Conservation (phyloP, 2,113 vertebrate species). For the Alethe castanea region DNA sequence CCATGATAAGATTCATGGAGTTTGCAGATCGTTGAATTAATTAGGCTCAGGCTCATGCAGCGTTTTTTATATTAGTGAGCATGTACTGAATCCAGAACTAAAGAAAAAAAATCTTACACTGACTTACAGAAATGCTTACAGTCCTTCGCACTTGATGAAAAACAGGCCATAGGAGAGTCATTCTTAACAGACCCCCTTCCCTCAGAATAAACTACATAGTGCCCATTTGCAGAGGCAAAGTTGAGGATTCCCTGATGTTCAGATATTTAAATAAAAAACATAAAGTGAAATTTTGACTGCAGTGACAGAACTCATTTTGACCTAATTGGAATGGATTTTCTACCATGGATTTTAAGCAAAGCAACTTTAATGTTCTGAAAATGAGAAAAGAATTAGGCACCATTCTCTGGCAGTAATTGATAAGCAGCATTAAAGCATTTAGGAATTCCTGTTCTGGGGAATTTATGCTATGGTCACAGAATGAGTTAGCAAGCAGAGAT, state of each 20-base stretch:
- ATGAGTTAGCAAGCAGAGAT: neutral
- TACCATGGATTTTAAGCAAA: neutral
- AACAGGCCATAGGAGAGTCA: neutral
- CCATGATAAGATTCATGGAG: constrained; percentile 24
- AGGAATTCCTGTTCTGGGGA: neutral
- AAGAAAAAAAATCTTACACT: neutral
- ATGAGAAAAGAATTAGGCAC: neutral
- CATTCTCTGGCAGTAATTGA: neutral
- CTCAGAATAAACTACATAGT: neutral
- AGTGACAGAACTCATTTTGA: neutral
- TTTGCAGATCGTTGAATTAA: constrained; percentile 51
- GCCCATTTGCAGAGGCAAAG: neutral
- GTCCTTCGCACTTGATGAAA: neutral
- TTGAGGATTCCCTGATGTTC: neutral
- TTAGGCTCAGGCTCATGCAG: constrained; percentile 27
- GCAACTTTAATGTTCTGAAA: neutral
- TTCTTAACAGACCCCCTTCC: neutral
- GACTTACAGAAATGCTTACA: neutral
- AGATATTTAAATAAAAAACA: neutral
- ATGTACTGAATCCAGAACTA: constrained; percentile 34
- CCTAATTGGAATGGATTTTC: neutral
- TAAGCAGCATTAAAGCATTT: neutral
- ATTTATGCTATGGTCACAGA: neutral
- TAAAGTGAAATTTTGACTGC: neutral
- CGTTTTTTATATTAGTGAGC: constrained; percentile 21